These are phyloP conservation scores for Hetaerina titia DNA, from an alignment of 2,888 invertebrate species.

Conservation along the genomic window DNA sequence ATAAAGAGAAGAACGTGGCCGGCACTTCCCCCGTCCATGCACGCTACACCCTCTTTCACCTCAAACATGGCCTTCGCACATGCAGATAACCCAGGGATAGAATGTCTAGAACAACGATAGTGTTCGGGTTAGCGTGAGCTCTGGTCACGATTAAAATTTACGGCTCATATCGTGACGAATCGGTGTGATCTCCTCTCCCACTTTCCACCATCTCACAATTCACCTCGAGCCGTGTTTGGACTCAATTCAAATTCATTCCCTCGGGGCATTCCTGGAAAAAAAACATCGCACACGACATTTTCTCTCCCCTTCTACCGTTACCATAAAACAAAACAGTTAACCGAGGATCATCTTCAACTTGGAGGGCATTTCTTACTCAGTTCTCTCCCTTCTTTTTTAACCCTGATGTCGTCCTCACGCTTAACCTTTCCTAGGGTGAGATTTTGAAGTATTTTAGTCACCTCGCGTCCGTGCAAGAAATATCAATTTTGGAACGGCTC, in stretches of 20 bases:
- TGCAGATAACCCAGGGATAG: conserved; percentile 21
- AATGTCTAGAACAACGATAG: conserved; percentile 43
- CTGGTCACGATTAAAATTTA: conserved; percentile 53
- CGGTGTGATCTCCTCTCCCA: conserved; percentile 9
- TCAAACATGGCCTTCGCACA: conserved; percentile 55
- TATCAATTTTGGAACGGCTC: neutral
- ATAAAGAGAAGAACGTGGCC: conserved; percentile 48
- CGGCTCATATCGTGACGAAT: conserved; percentile 57
- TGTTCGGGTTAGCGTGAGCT: conserved; percentile 53
- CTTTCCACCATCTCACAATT: conserved; percentile 5
- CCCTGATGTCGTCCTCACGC: neutral
- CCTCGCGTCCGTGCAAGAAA: neutral
- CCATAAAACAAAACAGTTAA: conserved; percentile 35
- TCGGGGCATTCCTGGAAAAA: neutral
- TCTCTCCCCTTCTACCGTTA: neutral
- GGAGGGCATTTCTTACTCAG: neutral
- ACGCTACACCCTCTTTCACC: neutral
- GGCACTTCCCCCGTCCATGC: neutral
- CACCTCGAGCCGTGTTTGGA: conserved; percentile 30
- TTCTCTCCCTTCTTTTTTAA: neutral
- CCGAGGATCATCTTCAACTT: neutral
- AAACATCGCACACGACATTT: neutral
- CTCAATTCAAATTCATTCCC: conserved; percentile 33
- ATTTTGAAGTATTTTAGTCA: neutral
- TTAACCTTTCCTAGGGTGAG: neutral